Conservation (phyloP, 2,888 invertebrate species). For the Gortyna flavago region DNA sequence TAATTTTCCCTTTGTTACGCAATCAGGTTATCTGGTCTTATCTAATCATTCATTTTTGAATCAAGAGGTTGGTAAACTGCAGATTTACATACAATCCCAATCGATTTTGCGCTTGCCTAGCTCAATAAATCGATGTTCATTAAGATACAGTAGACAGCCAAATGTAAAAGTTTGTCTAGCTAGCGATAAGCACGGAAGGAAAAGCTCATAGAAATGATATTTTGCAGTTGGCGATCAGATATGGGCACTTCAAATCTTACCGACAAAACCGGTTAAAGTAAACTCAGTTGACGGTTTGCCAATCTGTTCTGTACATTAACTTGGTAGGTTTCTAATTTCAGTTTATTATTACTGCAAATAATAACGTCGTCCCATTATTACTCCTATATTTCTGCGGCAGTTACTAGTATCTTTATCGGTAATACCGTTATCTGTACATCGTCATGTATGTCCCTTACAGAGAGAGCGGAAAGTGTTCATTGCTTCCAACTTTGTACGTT, state of each 20-base stretch:
- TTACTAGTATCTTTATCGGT: conserved; percentile 20
- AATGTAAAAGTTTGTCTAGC: conserved; percentile 13
- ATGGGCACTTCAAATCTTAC: conserved; percentile 42
- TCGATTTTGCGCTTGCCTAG: conserved; percentile 39
- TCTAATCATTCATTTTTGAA: conserved; percentile 20
- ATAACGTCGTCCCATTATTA: conserved; percentile 48
- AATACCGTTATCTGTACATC: conserved; percentile 37
- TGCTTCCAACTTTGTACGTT: conserved; percentile 4
- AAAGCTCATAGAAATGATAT: conserved; percentile 41
- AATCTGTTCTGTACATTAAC: conserved; percentile 38
- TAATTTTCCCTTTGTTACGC: conserved; percentile 27
- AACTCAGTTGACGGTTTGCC: conserved; percentile 49
- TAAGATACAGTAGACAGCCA: conserved; percentile 18
- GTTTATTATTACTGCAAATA: conserved; percentile 50
- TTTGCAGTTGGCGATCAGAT: conserved; percentile 36
- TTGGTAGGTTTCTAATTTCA: conserved; percentile 44
- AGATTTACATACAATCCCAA: conserved; percentile 58
- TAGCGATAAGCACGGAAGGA: conserved; percentile 25
- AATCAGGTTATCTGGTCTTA: conserved; percentile 22
- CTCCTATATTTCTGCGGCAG: conserved; percentile 31
- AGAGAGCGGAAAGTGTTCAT: conserved; percentile 10
- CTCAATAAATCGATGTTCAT: conserved; percentile 38
- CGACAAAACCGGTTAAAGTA: conserved; percentile 49
- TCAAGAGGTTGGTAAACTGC: conserved; percentile 24
- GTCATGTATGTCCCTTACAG: conserved; percentile 18